These are phyloP conservation scores for Scylla paramamosain DNA, from an alignment of 1,140 invertebrate species.

Conservation along the genomic window DNA sequence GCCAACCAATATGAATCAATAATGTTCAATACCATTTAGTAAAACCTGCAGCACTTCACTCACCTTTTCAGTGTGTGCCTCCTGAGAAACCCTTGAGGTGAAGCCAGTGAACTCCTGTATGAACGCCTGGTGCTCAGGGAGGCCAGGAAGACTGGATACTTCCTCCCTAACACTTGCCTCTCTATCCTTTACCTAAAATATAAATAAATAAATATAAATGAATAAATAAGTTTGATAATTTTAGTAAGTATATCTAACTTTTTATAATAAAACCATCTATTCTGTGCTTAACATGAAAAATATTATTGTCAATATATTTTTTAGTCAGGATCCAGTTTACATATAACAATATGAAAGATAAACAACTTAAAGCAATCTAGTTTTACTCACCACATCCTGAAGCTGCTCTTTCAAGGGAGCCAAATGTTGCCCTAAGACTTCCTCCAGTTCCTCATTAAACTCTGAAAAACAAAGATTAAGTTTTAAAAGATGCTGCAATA, in stretches of 20 bases:
- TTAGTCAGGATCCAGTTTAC: neutral
- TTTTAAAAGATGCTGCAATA: neutral
- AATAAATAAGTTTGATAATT: neutral
- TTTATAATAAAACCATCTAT: neutral
- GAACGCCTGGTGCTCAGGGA: conserved; percentile 24
- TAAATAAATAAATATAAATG: neutral
- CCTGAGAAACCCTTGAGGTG: conserved; percentile 28
- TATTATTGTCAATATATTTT: neutral
- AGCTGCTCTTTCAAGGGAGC: conserved; percentile 31
- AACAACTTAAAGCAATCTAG: neutral
- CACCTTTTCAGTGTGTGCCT: conserved; percentile 56
- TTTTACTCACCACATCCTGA: conserved; percentile 40
- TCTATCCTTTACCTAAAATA: neutral
- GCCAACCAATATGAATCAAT: too few species aligned
- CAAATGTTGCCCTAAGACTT: neutral
- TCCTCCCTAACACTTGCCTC: neutral
- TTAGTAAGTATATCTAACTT: neutral
- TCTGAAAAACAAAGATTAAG: conserved; percentile 23
- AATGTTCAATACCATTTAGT: too few species aligned
- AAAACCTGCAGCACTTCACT: neutral
- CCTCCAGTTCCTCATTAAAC: conserved; percentile 59
- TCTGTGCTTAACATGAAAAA: neutral
- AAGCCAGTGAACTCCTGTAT: conserved; percentile 35
- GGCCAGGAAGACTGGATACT: neutral
- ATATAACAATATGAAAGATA: neutral